Evolutionary conservation across 2,888 invertebrate species (phyloP), one percentile per base, ranked within the genome.

Genomic region (Microctonus brassicae): DNA sequence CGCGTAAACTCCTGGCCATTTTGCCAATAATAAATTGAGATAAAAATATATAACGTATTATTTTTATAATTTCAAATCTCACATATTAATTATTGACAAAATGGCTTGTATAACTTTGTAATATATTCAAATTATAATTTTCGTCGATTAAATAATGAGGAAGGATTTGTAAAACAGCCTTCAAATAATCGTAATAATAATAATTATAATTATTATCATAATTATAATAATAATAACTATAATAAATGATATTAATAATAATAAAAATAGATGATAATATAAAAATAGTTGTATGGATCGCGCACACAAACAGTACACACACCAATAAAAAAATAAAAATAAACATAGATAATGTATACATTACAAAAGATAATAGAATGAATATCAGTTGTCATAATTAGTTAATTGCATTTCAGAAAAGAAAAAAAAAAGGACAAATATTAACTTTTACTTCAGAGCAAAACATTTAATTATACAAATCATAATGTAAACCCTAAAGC

Each of bases 61-160:
- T 86, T 86, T 86, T 85, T 83, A 82, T 86, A 85, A 84, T 86
- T 85, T 84, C 73, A 65, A 79, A 77, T 78, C 77, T 77, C 78
- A 65, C 76, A 24, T 7, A 29, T 29, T 75, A 69, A 61, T 72
- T 76, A 68, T 82, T 82, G 82, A 78, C 77, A 78, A 75, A 78
- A 82, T 80, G 80, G 83, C 81, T 81, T 75, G 71, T 72, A 67
- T 74, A 76, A 69, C 76, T 77, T 75, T 71, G 75, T 72, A 70
- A 73, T 75, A 73, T 76, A 75, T 78, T 72, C 67, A 75, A 26
- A 65, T 64, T 55, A 70, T 72, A 72, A 70, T 70, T 69, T 74
- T 70, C 70, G 73, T 70, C 72, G 68, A 75, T 72, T 74, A 70
- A 63, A 70, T 73, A 63, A 62, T 77, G 64, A 60, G 39, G 24